Percentiles rank a stretch among this genome's conserved stretches.
These are phyloP conservation scores for Tortrix viridana DNA, from an alignment of 2,888 invertebrate species.

Conservation along the genomic window DNA sequence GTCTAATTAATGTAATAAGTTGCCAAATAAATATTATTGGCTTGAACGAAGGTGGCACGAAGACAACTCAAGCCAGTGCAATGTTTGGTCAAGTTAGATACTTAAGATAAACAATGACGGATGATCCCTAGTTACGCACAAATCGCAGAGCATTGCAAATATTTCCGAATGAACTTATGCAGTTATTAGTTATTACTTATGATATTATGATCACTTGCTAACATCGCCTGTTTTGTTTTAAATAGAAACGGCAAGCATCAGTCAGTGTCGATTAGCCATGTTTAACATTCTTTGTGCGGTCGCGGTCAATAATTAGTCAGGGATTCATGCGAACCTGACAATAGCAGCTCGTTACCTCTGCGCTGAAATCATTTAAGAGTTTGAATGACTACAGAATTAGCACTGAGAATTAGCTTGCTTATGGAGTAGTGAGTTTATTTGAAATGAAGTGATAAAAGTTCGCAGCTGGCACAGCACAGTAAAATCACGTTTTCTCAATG, in stretches of 20 bases:
- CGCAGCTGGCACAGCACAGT: constrained; percentile 43
- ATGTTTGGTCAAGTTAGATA: no score
- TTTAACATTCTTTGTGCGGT: constrained; percentile 28
- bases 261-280: constrained; percentile 5
- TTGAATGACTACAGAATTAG: constrained; percentile 12
- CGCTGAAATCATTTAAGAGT: constrained; percentile 9
- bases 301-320: constrained; percentile 31
- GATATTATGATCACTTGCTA: constrained; percentile 23
- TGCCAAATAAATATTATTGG: no score
- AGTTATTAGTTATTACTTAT: background rate
- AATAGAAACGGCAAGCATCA: constrained; percentile 9
- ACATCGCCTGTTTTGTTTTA: constrained; percentile 29
- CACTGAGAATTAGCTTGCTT: constrained; percentile 3
- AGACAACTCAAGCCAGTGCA: no score
- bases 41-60: no score
- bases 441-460: constrained; percentile 47
- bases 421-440: constrained; percentile 32
- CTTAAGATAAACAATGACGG: background rate
- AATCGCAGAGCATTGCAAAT: background rate
- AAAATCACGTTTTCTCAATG: constrained; percentile 58
- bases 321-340: constrained; percentile 26
- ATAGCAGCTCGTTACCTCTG: constrained; percentile 19
- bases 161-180: no score
- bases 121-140: background rate
- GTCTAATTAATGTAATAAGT: no score